Percentiles rank a stretch among this genome's conserved stretches.
These are phyloP conservation scores for Psilopsiagon aymara DNA, from an alignment of 2,113 vertebrate genomes.

Conservation along the genomic window DNA sequence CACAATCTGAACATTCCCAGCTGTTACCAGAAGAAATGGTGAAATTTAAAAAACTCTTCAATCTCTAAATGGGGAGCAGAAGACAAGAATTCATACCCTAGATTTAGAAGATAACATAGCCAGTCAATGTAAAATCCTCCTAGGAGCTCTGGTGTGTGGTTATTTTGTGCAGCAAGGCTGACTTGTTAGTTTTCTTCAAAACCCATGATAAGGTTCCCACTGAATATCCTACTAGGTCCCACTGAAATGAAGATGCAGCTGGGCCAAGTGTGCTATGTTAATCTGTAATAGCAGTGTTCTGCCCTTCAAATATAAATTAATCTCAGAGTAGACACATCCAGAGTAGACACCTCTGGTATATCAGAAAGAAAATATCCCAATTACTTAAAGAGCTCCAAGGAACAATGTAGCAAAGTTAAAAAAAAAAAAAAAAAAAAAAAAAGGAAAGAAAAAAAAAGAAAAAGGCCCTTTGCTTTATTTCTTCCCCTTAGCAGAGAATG, in stretches of 20 bases:
- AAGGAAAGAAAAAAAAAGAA: not conserved
- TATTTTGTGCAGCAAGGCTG: not conserved
- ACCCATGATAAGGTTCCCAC: fast-evolving
- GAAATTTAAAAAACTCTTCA: not conserved
- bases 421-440: not conserved
- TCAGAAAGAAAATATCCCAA: not conserved
- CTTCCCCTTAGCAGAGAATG: not conserved
- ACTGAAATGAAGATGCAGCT: not conserved
- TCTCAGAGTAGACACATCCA: not conserved
- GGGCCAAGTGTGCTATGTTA: not conserved
- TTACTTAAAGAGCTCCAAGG: not conserved
- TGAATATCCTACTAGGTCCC: not conserved
- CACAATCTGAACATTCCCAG: not conserved
- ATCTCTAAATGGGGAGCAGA: not conserved
- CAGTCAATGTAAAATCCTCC: not conserved
- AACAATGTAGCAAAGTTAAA: not conserved
- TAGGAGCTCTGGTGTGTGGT: not conserved
- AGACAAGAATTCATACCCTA: not conserved
- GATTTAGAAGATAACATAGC: not conserved
- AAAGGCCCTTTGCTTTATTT: not conserved
- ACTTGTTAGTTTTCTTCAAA: not conserved
- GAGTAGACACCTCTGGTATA: not conserved
- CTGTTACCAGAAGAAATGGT: not conserved
- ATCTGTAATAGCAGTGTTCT: not conserved
- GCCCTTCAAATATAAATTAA: not conserved